These are phyloP conservation scores for Nyctibius bracteatus DNA, from an alignment of 2,113 vertebrate genomes.

Conservation along the genomic window DNA sequence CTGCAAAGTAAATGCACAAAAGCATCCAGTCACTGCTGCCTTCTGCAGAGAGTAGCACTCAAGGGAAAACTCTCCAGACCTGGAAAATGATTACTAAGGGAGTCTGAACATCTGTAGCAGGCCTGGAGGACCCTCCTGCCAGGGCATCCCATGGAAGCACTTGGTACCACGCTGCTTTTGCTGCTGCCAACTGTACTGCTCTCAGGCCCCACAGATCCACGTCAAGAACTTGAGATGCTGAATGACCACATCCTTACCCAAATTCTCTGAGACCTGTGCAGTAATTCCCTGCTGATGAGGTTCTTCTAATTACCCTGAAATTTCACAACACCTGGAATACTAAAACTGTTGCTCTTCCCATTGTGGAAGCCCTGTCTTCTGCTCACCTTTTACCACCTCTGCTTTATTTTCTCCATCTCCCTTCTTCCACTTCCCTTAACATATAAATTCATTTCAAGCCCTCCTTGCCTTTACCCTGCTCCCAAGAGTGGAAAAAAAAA, in stretches of 20 bases:
- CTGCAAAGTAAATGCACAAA: neutral
- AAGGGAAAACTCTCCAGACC: neutral
- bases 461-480: neutral
- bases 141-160: too few species aligned
- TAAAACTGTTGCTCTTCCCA: fast-evolving
- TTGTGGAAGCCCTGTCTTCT: neutral
- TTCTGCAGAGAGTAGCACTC: neutral
- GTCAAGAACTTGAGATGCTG: neutral
- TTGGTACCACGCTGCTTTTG: fast-evolving
- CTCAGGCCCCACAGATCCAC: neutral
- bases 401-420: neutral
- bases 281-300: neutral
- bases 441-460: neutral
- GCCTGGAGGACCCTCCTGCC: neutral
- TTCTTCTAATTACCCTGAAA: neutral
- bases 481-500: neutral
- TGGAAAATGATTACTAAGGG: neutral
- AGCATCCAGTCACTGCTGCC: neutral
- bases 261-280: neutral
- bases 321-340: neutral
- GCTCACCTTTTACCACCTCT: neutral
- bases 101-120: neutral
- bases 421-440: neutral
- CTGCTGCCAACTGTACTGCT: neutral
- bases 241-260: neutral